Base-by-base conservation (phyloP, 2,888 invertebrate species). In the Octonoba sinensis region DNA sequence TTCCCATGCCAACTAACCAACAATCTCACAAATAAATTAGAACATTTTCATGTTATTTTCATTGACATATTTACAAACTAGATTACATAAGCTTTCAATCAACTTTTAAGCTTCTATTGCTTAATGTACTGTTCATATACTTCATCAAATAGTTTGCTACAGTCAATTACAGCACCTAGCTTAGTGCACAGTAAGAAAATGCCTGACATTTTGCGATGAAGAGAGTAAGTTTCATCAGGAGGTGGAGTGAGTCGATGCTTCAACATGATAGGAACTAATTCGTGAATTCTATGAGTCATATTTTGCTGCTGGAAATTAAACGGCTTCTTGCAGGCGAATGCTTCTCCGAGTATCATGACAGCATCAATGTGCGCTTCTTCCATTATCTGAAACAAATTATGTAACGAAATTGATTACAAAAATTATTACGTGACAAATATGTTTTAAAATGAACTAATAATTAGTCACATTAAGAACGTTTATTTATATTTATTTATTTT, bases 221-320 rank as follows among this genome's bases (percentile, higher is more conserved):
- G 90, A 0, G 99, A 99, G 90, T 99, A 99, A 85, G 97, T 96
- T 90, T 99, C 99, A 89, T 99, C 98, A 0, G 99, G 99, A 0
- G 99, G 99, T 1, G 99, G 97, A 82, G 96, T 96, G 1, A 99
- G 91, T 24, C 99, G 91, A 87, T 99, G 96, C 60, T 93, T 93
- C 70, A 99, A 90, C 92, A 99, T 97, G 0, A 97, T 95, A 0
- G 99, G 99, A 1, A 98, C 94, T n/a, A 91, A 89, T 4, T 93
- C 90, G 85, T 97, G 96, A 83, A 99, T 93, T 64, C 92, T 89
- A n/a, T 91, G 89, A 2, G 94, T 93, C 0, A 95, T 95, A 86
- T 92, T 91, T 88, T 98, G 99, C 12, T 91, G 91, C 0, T 95
- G 95, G 88, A 99, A 99, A 89, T 99, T 94, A 88, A 96, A 99